Percentiles rank a stretch among this genome's conserved stretches.
Evolutionary conservation across 2,888 invertebrate species (phyloP).

Genomic region (Sympetrum striolatum): DNA sequence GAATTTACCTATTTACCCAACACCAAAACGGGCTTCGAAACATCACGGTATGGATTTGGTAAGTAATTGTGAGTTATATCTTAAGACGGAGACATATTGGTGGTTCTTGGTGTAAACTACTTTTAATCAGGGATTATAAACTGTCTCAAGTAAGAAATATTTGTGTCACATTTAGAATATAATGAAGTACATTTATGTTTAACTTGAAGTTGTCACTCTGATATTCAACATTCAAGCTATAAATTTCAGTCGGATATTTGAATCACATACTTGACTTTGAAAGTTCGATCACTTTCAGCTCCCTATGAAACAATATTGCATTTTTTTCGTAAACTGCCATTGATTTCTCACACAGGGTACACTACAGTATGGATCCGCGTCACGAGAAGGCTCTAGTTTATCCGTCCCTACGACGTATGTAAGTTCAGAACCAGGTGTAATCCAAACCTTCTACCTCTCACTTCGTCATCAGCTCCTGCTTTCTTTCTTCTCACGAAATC

Average conservation of each 20-base stretch:
- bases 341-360: slow-evolving; percentile 50
- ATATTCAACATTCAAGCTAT: background rate
- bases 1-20: too few species aligned
- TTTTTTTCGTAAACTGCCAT: slow-evolving; percentile 40
- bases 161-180: background rate
- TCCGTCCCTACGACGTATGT: slow-evolving; percentile 80
- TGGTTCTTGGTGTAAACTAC: background rate
- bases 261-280: slow-evolving; percentile 20
- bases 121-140: background rate
- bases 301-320: background rate
- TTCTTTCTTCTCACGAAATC: slow-evolving; percentile 15
- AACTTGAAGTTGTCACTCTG: background rate
- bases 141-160: background rate
- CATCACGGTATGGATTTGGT: background rate
- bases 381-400: slow-evolving; percentile 79
- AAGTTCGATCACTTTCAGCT: background rate
- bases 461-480: slow-evolving; percentile 26
- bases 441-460: slow-evolving; percentile 18
- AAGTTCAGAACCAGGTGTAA: slow-evolving; percentile 55
- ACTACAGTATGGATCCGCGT: slow-evolving; percentile 68
- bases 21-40: too few species aligned
- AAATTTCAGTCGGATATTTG: background rate
- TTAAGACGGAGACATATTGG: background rate
- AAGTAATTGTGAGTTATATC: background rate
- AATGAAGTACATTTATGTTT: background rate